Percentiles rank a stretch among this genome's conserved stretches.
These are phyloP conservation scores for Dicentrarchus labrax DNA, from an alignment of 2,113 vertebrate species.

Conservation along the genomic window DNA sequence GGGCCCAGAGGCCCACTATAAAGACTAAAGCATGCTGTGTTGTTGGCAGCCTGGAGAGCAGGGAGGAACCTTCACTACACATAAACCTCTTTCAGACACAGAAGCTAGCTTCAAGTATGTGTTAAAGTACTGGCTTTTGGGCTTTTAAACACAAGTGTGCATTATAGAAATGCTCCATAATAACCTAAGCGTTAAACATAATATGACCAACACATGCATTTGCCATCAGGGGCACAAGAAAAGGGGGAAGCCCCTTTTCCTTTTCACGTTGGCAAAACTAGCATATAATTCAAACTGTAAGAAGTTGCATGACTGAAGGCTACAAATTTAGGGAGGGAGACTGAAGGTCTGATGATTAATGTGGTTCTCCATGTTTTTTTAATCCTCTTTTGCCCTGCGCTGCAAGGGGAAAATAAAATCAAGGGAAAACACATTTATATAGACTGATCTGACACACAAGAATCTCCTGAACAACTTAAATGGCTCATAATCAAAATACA, in stretches of 20 bases:
- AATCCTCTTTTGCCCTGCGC: neutral
- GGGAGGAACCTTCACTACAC: conserved; percentile 36
- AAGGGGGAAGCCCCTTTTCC: neutral
- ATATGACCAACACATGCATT: neutral
- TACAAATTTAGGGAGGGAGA: neutral
- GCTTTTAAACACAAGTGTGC: neutral
- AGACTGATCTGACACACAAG: conserved; percentile 17
- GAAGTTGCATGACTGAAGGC: neutral
- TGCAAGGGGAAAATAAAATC: neutral
- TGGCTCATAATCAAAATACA: neutral
- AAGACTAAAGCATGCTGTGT: conserved; percentile 55
- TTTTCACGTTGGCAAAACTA: neutral
- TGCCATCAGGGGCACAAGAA: neutral
- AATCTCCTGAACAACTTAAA: conserved; percentile 21
- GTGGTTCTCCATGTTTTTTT: conserved; percentile 4
- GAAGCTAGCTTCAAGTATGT: conserved; percentile 23
- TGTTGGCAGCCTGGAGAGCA: conserved; percentile 39
- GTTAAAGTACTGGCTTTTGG: conserved; percentile 2
- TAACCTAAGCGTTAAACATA: neutral
- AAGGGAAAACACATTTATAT: conserved; percentile 6
- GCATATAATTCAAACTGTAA: neutral
- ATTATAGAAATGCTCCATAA: neutral
- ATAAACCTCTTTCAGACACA: conserved; percentile 33
- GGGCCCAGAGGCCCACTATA: conserved; percentile 61
- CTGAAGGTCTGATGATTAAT: conserved; percentile 16